Conservation (phyloP, 2,888 invertebrate species). For the Sarcophaga subvicina region DNA sequence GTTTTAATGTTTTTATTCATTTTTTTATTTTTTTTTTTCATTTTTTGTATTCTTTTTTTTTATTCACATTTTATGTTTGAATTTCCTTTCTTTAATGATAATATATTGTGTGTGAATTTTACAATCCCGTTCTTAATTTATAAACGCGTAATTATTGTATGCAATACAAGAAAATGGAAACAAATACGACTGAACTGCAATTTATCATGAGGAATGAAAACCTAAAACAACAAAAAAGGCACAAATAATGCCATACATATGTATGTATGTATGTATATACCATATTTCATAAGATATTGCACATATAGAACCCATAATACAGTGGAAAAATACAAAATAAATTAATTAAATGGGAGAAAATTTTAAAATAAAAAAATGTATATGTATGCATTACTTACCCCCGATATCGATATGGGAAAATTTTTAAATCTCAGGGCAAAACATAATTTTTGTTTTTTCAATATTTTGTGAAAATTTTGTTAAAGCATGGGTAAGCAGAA, state of each 20-base stretch:
- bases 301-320: not conserved
- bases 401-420: too few species aligned
- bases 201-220: conserved; percentile 37
- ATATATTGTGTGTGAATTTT: conserved; percentile 68
- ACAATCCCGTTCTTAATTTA: conserved; percentile 63
- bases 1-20: conserved; percentile 47
- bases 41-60: conserved; percentile 20
- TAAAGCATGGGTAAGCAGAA: too few species aligned
- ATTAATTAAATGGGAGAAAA: not conserved
- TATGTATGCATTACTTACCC: not conserved
- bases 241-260: not conserved
- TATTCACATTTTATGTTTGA: conserved; percentile 54
- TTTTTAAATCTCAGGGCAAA: too few species aligned
- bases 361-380: not conserved
- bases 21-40: too few species aligned
- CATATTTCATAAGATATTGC: not conserved
- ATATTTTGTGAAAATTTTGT: too few species aligned
- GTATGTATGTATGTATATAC: too few species aligned
- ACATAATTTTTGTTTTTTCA: too few species aligned
- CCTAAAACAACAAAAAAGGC: not conserved
- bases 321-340: conserved; percentile 6
- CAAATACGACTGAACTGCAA: not conserved
- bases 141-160: conserved; percentile 57
- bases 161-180: conserved; percentile 19
- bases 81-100: conserved; percentile 67